phyloP scores from a whole-genome alignment of 2,113 vertebrate species.

The Shinisaurus crocodilurus region DNA sequence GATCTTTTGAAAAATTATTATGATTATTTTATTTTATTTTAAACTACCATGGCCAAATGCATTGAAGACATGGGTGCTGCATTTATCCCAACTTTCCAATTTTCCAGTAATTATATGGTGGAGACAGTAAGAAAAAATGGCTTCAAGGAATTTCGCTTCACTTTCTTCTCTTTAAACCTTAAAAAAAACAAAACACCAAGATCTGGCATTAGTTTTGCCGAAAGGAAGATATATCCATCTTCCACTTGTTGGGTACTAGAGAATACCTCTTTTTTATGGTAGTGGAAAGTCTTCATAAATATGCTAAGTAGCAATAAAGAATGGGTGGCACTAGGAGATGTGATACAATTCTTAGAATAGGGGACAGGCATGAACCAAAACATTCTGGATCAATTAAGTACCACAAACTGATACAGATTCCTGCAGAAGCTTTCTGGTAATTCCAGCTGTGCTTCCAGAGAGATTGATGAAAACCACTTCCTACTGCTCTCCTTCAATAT shows the following conservation, averaged over 20 bases:
- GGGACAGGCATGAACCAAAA: background rate
- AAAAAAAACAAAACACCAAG: constrained; percentile 11
- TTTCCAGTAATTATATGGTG: background rate
- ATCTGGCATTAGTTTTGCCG: background rate
- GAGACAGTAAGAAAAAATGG: background rate
- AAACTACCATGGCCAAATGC: constrained; percentile 7
- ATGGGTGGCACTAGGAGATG: background rate
- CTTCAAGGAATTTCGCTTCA: background rate
- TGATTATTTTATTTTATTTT: too few relatives aligned
- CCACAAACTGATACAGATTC: background rate
- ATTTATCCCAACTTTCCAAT: background rate
- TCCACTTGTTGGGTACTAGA: background rate
- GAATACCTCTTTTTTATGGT: background rate
- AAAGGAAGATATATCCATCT: background rate
- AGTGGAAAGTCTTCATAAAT: background rate
- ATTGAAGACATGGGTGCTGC: background rate
- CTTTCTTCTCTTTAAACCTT: background rate
- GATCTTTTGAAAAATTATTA: constrained; percentile 3
- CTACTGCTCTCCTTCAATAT: background rate
- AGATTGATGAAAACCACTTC: background rate
- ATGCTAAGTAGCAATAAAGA: background rate
- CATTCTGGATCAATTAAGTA: background rate
- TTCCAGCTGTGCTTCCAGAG: background rate
- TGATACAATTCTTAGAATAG: background rate
- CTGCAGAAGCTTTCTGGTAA: background rate